Evolutionary conservation across 1,140 invertebrate species (phyloP).

Genomic region (Drosophila oshimai): DNA sequence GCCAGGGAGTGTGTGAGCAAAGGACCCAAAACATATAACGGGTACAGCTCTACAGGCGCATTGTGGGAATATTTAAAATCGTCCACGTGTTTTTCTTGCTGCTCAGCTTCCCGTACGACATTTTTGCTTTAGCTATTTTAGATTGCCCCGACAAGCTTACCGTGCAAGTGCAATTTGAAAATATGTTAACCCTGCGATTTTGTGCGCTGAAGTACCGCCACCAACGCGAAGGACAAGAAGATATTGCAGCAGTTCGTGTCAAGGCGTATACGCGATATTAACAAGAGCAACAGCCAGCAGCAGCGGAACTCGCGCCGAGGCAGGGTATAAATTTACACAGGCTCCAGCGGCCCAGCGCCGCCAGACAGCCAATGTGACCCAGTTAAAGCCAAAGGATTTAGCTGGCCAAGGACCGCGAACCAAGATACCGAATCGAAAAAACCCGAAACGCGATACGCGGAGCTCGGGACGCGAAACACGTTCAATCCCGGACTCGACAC

Average conservation of each 20-base stretch:
- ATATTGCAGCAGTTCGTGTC: slow-evolving; percentile 34
- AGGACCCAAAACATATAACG: background rate
- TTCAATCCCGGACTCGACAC: slow-evolving; percentile 22
- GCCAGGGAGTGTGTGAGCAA: background rate
- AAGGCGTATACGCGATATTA: slow-evolving; percentile 41
- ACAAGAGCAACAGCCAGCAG: slow-evolving; percentile 17
- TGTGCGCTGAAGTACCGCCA: slow-evolving; percentile 19
- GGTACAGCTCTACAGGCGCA: slow-evolving; percentile 26
- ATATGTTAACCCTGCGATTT: slow-evolving; percentile 50
- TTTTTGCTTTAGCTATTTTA: slow-evolving; percentile 46
- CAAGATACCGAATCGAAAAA: slow-evolving; percentile 22
- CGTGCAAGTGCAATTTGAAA: slow-evolving; percentile 47
- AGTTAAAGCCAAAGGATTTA: slow-evolving; percentile 58
- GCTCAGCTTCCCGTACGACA: slow-evolving; percentile 22
- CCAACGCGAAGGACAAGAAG: slow-evolving; percentile 19
- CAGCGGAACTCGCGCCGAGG: slow-evolving; percentile 13
- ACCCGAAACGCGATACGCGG: slow-evolving; percentile 3
- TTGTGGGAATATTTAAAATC: slow-evolving; percentile 70
- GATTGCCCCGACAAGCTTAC: slow-evolving; percentile 33
- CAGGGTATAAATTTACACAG: slow-evolving; percentile 36
- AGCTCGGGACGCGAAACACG: background rate
- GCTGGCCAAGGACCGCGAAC: slow-evolving; percentile 31
- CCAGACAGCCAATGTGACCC: slow-evolving; percentile 62
- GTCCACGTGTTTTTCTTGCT: slow-evolving; percentile 43
- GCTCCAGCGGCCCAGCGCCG: slow-evolving; percentile 28